These are phyloP conservation scores for Pantherophis vulpinus DNA, from an alignment of 2,797 vertebrate genomes.

Conservation along the genomic window DNA sequence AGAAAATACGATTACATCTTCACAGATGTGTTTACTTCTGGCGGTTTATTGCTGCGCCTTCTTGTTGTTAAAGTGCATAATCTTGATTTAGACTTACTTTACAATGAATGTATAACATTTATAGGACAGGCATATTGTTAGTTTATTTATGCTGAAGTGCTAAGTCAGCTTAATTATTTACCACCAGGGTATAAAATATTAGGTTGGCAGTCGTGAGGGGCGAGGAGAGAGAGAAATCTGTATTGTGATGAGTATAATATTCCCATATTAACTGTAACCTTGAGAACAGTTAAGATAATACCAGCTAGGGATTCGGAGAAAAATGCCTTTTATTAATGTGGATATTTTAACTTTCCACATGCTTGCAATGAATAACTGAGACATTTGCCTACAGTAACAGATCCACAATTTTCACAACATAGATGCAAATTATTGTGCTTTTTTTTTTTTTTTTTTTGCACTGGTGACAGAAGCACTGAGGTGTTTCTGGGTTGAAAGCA, in stretches of 20 bases:
- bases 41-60: conserved; percentile 18
- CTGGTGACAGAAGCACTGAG: not conserved
- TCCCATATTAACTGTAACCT: not conserved
- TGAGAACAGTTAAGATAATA: not conserved
- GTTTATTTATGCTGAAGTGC: conserved; percentile 1
- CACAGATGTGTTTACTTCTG: conserved; percentile 24
- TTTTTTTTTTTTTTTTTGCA: not conserved
- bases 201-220: not conserved
- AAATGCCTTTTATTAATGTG: not conserved
- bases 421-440: not conserved
- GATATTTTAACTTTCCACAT: not conserved
- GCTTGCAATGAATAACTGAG: not conserved
- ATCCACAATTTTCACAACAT: not conserved
- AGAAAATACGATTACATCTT: conserved; percentile 29
- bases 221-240: not conserved
- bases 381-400: not conserved
- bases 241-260: not conserved
- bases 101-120: conserved; percentile 24
- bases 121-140: conserved; percentile 20
- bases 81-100: conserved; percentile 33
- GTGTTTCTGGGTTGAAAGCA: not conserved
- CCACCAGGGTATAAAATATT: not conserved
- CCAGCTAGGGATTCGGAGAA: not conserved
- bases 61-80: not conserved
- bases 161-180: conserved; percentile 6